A percentile compares a stretch with the other conserved stretches of the same genome.
phyloP scores from a whole-genome alignment of 2,797 vertebrate genomes.

The Austrolebias charrua region DNA sequence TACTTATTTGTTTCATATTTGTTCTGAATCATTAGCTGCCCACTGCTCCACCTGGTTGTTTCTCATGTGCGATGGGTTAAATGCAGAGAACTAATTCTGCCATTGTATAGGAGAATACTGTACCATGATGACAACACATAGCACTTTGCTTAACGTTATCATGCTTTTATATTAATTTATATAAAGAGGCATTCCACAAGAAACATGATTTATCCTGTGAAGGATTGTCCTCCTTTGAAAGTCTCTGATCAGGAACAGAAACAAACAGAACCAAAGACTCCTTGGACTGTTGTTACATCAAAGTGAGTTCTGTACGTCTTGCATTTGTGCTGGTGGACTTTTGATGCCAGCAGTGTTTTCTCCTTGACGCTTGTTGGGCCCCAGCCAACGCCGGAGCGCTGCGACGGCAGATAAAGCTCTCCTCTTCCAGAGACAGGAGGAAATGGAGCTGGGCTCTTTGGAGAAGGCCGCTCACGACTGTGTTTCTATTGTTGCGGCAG shows the following conservation, averaged over 20 bases:
- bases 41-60: too few species aligned
- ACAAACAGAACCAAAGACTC: slow-evolving; percentile 32
- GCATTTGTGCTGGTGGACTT: slow-evolving; percentile 26
- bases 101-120: too few species aligned
- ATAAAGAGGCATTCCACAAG: too few species aligned
- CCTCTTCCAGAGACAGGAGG: slow-evolving; percentile 53
- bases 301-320: slow-evolving; percentile 1
- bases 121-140: too few species aligned
- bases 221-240: slow-evolving; percentile 39
- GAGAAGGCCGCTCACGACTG: slow-evolving; percentile 57
- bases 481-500: slow-evolving; percentile 56
- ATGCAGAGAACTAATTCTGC: too few species aligned
- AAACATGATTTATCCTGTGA: slow-evolving; percentile 19
- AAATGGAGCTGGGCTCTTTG: slow-evolving; percentile 66
- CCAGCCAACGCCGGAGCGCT: slow-evolving; percentile 60
- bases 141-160: too few species aligned
- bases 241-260: slow-evolving; percentile 45
- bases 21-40: too few species aligned
- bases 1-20: too few species aligned
- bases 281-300: slow-evolving; percentile 21
- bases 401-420: slow-evolving; percentile 63
- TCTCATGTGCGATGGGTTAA: too few species aligned
- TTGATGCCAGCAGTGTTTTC: slow-evolving; percentile 51
- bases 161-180: too few species aligned
- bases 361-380: slow-evolving; percentile 48